Evolutionary conservation across 2,888 invertebrate species (phyloP).

Genomic region (Leptarthrus brevirostris): DNA sequence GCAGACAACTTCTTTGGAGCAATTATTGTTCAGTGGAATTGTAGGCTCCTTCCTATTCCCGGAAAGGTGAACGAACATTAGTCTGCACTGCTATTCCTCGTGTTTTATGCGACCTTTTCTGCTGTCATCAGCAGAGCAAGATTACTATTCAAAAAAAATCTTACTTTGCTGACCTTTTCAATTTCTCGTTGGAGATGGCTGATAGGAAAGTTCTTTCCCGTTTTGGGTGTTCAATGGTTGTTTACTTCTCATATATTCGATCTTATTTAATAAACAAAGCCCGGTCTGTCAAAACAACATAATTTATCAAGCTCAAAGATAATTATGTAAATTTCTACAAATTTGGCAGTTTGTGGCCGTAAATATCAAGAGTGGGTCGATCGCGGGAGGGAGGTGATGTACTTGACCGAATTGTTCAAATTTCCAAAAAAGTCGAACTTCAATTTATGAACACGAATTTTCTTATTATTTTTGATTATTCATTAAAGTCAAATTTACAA

Average conservation of each 20-base stretch:
- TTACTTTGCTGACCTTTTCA: background rate
- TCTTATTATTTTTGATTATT: too few relatives aligned
- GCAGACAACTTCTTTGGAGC: background rate
- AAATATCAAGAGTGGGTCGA: too few relatives aligned
- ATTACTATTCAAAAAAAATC: background rate
- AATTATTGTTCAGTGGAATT: background rate
- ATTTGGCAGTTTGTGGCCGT: background rate
- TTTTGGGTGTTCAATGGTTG: background rate
- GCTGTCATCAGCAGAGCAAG: background rate
- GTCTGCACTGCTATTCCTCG: background rate
- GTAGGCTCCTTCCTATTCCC: background rate
- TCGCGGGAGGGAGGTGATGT: background rate
- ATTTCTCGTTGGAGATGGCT: background rate
- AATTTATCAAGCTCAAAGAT: constrained; percentile 1
- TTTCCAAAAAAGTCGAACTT: too few relatives aligned
- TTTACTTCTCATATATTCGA: background rate
- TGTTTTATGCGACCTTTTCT: background rate
- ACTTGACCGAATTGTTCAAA: constrained; percentile 6
- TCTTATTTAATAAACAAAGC: background rate
- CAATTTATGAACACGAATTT: too few relatives aligned
- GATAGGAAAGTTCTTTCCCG: background rate
- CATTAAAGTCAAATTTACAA: too few relatives aligned
- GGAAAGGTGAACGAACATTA: constrained; percentile 22
- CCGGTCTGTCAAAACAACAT: constrained; percentile 2
- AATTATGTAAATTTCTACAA: constrained; percentile 13